These are phyloP conservation scores for Ceratina australensis DNA, from an alignment of 1,140 invertebrate genomes.

Conservation along the genomic window DNA sequence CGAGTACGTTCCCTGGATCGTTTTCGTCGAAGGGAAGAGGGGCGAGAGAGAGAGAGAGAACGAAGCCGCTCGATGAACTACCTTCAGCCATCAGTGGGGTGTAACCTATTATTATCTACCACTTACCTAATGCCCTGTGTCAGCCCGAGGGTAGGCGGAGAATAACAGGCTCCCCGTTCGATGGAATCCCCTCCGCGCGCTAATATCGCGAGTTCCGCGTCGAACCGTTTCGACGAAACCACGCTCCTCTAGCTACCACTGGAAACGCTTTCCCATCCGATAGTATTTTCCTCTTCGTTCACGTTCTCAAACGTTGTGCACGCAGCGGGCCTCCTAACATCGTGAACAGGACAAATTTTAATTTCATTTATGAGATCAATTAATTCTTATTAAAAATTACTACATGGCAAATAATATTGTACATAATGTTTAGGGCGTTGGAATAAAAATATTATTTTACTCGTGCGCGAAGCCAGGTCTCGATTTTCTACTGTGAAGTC, in stretches of 20 bases:
- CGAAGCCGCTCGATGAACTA: slow-evolving; percentile 73
- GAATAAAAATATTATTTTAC: too few relatives aligned
- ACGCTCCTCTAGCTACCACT: background rate
- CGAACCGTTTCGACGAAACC: slow-evolving; percentile 6
- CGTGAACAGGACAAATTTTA: too few relatives aligned
- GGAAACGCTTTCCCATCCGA: background rate
- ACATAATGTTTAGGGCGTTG: too few relatives aligned
- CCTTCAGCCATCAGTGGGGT: slow-evolving; percentile 70
- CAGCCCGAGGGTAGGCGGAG: slow-evolving; percentile 70
- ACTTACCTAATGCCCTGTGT: slow-evolving; percentile 78
- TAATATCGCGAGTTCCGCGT: slow-evolving; percentile 59
- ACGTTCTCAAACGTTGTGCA: too few relatives aligned
- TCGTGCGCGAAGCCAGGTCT: too few relatives aligned
- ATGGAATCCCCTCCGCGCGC: slow-evolving; percentile 67
- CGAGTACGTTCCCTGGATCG: too few relatives aligned
- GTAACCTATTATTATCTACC: slow-evolving; percentile 80
- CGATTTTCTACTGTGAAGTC: too few relatives aligned
- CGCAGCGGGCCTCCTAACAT: too few relatives aligned
- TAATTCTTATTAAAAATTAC: too few relatives aligned
- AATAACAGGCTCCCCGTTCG: slow-evolving; percentile 70
- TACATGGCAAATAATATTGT: too few relatives aligned
- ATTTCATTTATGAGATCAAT: too few relatives aligned
- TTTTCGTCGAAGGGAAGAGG: too few relatives aligned
- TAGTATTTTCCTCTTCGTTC: background rate
- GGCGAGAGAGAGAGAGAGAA: slow-evolving; percentile 13